phyloP scores from a whole-genome alignment of 2,888 invertebrate genomes.

The Nomada goodeniana region DNA sequence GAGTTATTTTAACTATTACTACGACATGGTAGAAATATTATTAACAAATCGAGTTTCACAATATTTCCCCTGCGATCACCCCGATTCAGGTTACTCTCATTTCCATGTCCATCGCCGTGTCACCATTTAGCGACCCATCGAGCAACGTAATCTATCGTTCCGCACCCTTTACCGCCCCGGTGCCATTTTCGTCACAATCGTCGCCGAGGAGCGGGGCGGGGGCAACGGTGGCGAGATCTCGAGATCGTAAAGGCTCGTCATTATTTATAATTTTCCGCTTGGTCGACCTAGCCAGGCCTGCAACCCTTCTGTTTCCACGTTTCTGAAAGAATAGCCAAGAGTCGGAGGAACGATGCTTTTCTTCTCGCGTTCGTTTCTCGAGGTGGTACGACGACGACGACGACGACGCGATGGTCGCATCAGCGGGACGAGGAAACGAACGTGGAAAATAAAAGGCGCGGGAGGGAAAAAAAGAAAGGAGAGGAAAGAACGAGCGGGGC shows the following conservation, averaged over 20 bases:
- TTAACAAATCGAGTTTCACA: background rate
- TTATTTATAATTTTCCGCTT: slow-evolving; percentile 84
- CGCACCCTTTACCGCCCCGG: background rate
- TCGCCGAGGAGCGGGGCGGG: slow-evolving; percentile 22
- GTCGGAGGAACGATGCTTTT: slow-evolving; percentile 49
- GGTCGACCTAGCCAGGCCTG: slow-evolving; percentile 60
- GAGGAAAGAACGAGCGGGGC: slow-evolving; percentile 12
- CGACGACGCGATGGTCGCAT: slow-evolving; percentile 28
- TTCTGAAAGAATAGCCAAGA: slow-evolving; percentile 77
- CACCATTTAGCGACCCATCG: slow-evolving; percentile 21
- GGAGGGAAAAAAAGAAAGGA: slow-evolving; percentile 20
- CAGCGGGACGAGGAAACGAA: slow-evolving; percentile 50
- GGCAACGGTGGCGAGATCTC: slow-evolving; percentile 26
- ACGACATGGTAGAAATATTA: no score
- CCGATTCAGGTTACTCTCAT: slow-evolving; percentile 14
- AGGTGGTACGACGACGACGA: slow-evolving; percentile 30
- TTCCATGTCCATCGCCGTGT: slow-evolving; percentile 57
- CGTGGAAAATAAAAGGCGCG: slow-evolving; percentile 6
- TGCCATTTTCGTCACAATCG: background rate
- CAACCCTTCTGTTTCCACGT: slow-evolving; percentile 66
- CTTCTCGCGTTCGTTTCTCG: slow-evolving; percentile 57
- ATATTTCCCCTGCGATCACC: background rate
- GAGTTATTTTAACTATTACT: no score
- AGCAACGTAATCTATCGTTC: slow-evolving; percentile 10
- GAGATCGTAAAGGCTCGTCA: slow-evolving; percentile 75